These are phyloP conservation scores for Rhabdomys dilectus DNA, from an alignment of 2,113 vertebrate species.

Conservation along the genomic window DNA sequence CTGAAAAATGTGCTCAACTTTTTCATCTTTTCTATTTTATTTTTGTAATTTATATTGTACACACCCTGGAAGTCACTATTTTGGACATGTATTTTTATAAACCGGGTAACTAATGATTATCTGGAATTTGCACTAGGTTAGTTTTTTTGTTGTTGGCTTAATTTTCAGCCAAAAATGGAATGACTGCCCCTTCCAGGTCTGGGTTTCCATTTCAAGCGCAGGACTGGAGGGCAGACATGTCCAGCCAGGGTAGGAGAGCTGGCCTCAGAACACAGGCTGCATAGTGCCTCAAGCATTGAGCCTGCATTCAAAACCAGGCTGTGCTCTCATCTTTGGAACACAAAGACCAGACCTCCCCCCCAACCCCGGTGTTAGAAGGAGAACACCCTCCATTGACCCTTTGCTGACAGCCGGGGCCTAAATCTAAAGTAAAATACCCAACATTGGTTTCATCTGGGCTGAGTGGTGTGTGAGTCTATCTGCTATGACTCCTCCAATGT, in stretches of 20 bases:
- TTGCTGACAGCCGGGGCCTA: not conserved
- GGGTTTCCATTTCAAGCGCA: slow-evolving; percentile 32
- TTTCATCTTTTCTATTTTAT: slow-evolving; percentile 79
- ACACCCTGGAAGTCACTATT: slow-evolving; percentile 78
- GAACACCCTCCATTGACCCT: not conserved
- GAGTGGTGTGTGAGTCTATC: slow-evolving; percentile 77
- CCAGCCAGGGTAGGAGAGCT: not conserved
- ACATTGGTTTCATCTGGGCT: slow-evolving; percentile 71
- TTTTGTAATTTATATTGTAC: slow-evolving; percentile 79
- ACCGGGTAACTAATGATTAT: slow-evolving; percentile 58
- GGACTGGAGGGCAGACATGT: slow-evolving; percentile 67
- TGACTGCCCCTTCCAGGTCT: not conserved
- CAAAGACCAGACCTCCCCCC: not conserved
- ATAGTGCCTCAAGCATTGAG: not conserved
- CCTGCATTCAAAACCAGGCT: not conserved
- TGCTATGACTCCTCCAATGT: slow-evolving; percentile 62
- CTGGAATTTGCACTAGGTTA: slow-evolving; percentile 68
- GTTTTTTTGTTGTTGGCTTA: not conserved
- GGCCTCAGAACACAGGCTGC: not conserved
- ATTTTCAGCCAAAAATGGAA: slow-evolving; percentile 55
- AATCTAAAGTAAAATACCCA: not conserved
- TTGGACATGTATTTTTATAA: slow-evolving; percentile 79
- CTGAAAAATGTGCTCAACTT: slow-evolving; percentile 62
- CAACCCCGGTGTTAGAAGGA: not conserved
- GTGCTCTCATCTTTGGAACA: not conserved